phyloP scores from a whole-genome alignment of 2,113 vertebrate species.

The Megaptera novaeangliae region DNA sequence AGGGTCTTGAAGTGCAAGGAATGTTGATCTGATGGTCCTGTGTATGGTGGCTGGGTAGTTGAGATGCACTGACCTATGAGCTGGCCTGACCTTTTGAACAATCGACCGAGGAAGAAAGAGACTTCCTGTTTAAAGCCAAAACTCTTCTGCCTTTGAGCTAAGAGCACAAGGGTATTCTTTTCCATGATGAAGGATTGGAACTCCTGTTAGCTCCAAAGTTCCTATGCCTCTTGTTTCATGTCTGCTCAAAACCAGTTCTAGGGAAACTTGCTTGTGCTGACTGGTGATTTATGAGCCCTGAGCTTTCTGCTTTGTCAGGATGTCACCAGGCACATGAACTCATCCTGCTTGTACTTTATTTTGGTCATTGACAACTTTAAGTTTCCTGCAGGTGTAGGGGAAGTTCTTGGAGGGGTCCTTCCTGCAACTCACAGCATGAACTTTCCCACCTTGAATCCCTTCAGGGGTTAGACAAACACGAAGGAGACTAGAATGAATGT shows the following conservation, averaged over 20 bases:
- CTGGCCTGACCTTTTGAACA: slow-evolving; percentile 32
- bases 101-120: background rate
- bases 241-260: slow-evolving; percentile 24
- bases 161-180: background rate
- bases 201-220: background rate
- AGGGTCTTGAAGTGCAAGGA: background rate
- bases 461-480: background rate
- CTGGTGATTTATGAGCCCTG: background rate
- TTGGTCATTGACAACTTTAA: background rate
- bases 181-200: background rate
- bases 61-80: background rate
- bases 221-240: background rate
- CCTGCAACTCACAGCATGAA: background rate
- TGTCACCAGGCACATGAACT: background rate
- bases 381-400: background rate
- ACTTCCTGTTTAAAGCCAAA: slow-evolving; percentile 20
- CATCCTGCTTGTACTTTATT: background rate
- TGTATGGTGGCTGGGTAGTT: background rate
- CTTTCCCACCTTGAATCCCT: background rate
- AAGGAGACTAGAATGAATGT: background rate
- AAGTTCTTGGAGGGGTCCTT: background rate
- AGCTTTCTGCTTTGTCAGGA: slow-evolving; percentile 14
- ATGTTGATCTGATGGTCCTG: background rate
- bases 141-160: background rate
- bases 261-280: background rate